Conservation (phyloP, 2,888 invertebrate species). For the Idaea aversata region DNA sequence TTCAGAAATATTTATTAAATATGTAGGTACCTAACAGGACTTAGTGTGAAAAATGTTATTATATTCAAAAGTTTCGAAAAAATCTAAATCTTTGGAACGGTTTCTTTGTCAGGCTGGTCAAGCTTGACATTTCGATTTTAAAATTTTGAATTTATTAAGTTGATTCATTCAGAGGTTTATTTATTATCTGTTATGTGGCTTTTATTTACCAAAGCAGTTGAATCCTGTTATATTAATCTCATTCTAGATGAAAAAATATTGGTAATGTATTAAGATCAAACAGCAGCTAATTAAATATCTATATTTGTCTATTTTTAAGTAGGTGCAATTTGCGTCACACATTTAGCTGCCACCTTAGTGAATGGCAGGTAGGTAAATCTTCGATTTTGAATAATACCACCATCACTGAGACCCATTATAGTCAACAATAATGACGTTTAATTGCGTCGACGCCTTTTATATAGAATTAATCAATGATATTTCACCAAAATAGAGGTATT, state of each 20-base stretch:
- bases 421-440: slow-evolving; percentile 23
- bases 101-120: not conserved
- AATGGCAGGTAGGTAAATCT: slow-evolving; percentile 30
- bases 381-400: slow-evolving; percentile 14
- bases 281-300: slow-evolving; percentile 54
- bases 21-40: no score
- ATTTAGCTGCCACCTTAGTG: slow-evolving; percentile 35
- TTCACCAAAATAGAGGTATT: not conserved
- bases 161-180: slow-evolving; percentile 7
- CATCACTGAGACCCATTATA: slow-evolving; percentile 21
- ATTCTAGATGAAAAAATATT: not conserved
- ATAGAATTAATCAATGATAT: slow-evolving; percentile 21
- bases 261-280: slow-evolving; percentile 12
- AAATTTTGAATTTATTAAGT: slow-evolving; percentile 4
- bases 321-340: slow-evolving; percentile 40
- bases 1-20: slow-evolving; percentile 5
- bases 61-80: not conserved
- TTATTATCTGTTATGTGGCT: no score
- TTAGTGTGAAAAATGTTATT: not conserved
- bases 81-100: not conserved
- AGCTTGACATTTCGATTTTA: no score
- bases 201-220: not conserved
- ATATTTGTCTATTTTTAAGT: slow-evolving; percentile 31
- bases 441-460: slow-evolving; percentile 26
- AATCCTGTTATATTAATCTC: not conserved